Evolutionary conservation across 2,113 vertebrate species (phyloP).

Genomic region (Petrocephalus microphthalmus): DNA sequence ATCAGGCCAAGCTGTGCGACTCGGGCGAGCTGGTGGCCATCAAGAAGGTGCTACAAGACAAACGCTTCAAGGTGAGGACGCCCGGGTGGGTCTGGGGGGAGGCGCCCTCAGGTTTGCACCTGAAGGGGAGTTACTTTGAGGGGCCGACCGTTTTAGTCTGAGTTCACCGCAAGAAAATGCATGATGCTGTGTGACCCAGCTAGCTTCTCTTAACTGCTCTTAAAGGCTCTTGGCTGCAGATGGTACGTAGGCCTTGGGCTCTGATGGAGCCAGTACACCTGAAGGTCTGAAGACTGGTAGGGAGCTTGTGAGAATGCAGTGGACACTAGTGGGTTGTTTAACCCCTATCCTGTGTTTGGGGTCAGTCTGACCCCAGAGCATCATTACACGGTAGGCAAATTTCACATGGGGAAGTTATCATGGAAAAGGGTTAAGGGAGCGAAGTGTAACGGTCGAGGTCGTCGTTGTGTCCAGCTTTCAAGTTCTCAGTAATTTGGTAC

Average conservation of each 20-base stretch:
- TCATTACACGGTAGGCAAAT: too few relatives aligned
- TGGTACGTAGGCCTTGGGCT: not conserved
- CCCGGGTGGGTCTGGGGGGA: not conserved
- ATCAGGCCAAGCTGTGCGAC: constrained; percentile 84
- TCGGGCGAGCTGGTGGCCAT: constrained; percentile 82
- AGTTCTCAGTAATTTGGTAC: not conserved
- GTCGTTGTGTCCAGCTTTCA: not conserved
- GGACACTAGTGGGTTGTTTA: not conserved
- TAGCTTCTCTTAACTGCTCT: not conserved
- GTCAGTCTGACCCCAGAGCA: too few relatives aligned
- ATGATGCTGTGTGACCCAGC: not conserved
- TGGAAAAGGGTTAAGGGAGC: too few relatives aligned
- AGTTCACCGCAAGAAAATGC: not conserved
- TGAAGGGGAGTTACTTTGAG: not conserved
- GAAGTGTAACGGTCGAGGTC: not conserved
- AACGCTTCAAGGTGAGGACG: constrained; percentile 79
- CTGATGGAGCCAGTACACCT: not conserved
- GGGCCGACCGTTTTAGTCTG: not conserved
- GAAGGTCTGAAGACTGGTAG: not conserved
- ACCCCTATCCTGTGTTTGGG: too few relatives aligned
- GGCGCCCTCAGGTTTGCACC: too few relatives aligned
- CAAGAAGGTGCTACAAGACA: constrained; percentile 86
- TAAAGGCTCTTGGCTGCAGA: not conserved
- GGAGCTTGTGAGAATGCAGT: not conserved
- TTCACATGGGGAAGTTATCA: too few relatives aligned